Conservation (phyloP, 1,140 invertebrate genomes). For the Tribolium madens region DNA sequence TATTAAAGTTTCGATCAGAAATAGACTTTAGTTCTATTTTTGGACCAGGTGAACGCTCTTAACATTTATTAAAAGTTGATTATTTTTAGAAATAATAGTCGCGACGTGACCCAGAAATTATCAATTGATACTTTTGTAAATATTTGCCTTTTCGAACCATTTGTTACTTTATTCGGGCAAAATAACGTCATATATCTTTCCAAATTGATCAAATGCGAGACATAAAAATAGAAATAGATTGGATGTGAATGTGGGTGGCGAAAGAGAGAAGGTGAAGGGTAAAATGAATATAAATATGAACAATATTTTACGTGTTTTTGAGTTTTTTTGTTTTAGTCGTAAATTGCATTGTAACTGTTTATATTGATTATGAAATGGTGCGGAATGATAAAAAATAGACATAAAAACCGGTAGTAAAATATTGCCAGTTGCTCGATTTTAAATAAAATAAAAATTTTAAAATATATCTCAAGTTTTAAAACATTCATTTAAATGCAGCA, state of each 20-base stretch:
- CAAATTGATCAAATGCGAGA: neutral
- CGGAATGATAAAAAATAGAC: no score
- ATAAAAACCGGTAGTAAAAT: neutral
- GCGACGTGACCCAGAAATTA: neutral
- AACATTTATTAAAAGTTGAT: neutral
- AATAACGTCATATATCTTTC: neutral
- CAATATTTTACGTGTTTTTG: neutral
- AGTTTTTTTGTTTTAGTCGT: neutral
- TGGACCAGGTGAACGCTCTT: neutral
- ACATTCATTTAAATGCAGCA: no score
- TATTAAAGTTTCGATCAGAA: neutral
- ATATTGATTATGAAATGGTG: neutral
- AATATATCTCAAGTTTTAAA: no score
- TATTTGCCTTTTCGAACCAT: neutral
- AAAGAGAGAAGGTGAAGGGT: neutral
- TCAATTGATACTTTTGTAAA: neutral
- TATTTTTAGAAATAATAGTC: conserved; percentile 9
- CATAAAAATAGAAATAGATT: conserved; percentile 9
- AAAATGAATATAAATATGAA: neutral
- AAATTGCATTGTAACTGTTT: neutral
- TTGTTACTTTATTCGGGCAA: neutral
- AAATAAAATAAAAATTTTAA: no score
- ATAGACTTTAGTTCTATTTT: conserved; percentile 10
- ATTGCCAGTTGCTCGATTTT: neutral
- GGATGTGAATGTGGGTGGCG: neutral